A percentile compares a stretch with the other conserved stretches of the same genome.
Evolutionary conservation across 2,113 vertebrate species (phyloP).

Genomic region (Myxocyprinus asiaticus): DNA sequence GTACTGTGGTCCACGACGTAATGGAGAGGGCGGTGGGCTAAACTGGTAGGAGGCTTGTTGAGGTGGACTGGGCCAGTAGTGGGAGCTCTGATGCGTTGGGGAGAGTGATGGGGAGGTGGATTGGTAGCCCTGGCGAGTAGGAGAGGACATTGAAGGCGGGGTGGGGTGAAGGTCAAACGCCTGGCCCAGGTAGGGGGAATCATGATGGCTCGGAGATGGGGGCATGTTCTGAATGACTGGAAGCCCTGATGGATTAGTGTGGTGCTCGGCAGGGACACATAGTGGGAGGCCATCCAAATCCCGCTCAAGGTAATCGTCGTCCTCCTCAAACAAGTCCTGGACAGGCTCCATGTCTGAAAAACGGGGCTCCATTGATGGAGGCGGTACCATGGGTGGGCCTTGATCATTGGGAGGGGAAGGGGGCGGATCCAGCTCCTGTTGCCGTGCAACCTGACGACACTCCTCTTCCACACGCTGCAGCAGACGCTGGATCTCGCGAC

Average conservation of each 20-base stretch:
- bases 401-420: slow-evolving; percentile 60
- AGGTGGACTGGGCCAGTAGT: slow-evolving; percentile 78
- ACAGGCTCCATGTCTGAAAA: slow-evolving; percentile 82
- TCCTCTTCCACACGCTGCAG: slow-evolving; percentile 86
- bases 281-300: slow-evolving; percentile 82
- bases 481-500: slow-evolving; percentile 89
- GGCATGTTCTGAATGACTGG: slow-evolving; percentile 86
- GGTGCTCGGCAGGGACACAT: slow-evolving; percentile 78
- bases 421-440: slow-evolving; percentile 75
- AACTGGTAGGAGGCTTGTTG: slow-evolving; percentile 84
- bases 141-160: slow-evolving; percentile 64
- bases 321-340: slow-evolving; percentile 83
- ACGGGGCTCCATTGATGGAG: slow-evolving; percentile 71
- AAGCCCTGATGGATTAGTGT: slow-evolving; percentile 78
- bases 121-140: slow-evolving; percentile 85
- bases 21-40: slow-evolving; percentile 84
- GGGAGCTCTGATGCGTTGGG: slow-evolving; percentile 83
- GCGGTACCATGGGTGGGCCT: slow-evolving; percentile 55
- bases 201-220: slow-evolving; percentile 82
- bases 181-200: slow-evolving; percentile 74
- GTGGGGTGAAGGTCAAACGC: slow-evolving; percentile 50
- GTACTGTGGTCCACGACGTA: slow-evolving; percentile 82
- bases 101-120: slow-evolving; percentile 83
- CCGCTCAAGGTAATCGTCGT: slow-evolving; percentile 82
- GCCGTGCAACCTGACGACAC: slow-evolving; percentile 78